Percentiles rank a stretch among this genome's conserved stretches.
These are phyloP conservation scores for Acanthaster planci DNA, from an alignment of 35 echinoderm and acorn worm genomes.

Conservation along the genomic window DNA sequence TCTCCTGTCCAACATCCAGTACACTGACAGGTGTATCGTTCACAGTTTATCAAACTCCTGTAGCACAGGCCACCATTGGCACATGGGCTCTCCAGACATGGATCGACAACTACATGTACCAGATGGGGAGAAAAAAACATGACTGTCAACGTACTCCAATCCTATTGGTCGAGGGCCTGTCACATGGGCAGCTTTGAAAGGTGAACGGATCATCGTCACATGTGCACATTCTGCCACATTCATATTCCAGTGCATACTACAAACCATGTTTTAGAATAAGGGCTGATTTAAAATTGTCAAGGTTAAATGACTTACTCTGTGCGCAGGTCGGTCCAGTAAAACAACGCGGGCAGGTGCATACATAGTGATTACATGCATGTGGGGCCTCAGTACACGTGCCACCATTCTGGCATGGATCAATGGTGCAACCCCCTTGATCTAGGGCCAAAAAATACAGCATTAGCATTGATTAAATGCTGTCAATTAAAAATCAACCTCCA, in stretches of 20 bases:
- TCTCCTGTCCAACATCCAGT: neutral
- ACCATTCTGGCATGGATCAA: constrained; percentile 66
- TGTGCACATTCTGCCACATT: too few species aligned
- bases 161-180: too few species aligned
- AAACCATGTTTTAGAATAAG: too few species aligned
- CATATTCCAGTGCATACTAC: too few species aligned
- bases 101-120: neutral
- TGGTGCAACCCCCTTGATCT: constrained; percentile 4
- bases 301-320: neutral
- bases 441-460: too few species aligned
- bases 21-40: neutral
- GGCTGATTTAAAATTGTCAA: too few species aligned
- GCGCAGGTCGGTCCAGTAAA: neutral
- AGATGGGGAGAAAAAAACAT: neutral
- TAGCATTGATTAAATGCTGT: neutral
- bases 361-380: neutral
- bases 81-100: neutral
- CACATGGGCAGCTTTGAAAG: too few species aligned
- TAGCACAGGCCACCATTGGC: neutral
- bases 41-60: neutral
- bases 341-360: neutral
- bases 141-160: neutral
- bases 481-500: too few species aligned
- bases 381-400: constrained; percentile 57
- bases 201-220: too few species aligned